Percentiles rank a stretch among this genome's conserved stretches.
Evolutionary conservation across 2,888 invertebrate species (phyloP).

Genomic region (Lapara coniferarum): DNA sequence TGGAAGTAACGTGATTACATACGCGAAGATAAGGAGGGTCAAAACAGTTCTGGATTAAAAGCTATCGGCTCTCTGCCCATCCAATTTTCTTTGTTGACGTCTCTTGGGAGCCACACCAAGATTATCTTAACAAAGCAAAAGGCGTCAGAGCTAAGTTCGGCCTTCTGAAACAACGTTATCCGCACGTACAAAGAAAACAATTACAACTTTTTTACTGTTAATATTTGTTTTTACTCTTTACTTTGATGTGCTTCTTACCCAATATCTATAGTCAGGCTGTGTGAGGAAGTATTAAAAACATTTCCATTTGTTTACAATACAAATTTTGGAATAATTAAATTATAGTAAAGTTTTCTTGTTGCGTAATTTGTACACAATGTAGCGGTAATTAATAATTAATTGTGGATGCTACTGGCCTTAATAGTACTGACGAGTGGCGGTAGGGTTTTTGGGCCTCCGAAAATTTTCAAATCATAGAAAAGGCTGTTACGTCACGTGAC

Average conservation of each 20-base stretch:
- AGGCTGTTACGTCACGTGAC: too few relatives aligned
- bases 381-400: neutral
- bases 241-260: conserved; percentile 1
- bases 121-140: conserved; percentile 81
- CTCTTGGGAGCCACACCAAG: conserved; percentile 71
- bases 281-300: neutral
- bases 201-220: conserved; percentile 62
- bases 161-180: conserved; percentile 70
- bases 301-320: neutral
- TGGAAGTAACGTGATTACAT: conserved; percentile 68
- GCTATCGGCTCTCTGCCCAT: conserved; percentile 82
- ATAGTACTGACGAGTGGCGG: too few relatives aligned
- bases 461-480: too few relatives aligned
- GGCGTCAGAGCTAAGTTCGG: conserved; percentile 62
- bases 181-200: conserved; percentile 56
- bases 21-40: conserved; percentile 74
- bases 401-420: too few relatives aligned
- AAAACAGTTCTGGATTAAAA: conserved; percentile 79
- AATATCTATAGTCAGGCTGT: neutral
- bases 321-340: neutral
- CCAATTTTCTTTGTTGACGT: conserved; percentile 83
- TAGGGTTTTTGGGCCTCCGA: too few relatives aligned
- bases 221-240: conserved; percentile 47
- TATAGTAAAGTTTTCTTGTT: too few relatives aligned
- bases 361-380: neutral